Evolutionary conservation across 2,797 vertebrate species (phyloP).

Genomic region (Pempheris klunzingeri): DNA sequence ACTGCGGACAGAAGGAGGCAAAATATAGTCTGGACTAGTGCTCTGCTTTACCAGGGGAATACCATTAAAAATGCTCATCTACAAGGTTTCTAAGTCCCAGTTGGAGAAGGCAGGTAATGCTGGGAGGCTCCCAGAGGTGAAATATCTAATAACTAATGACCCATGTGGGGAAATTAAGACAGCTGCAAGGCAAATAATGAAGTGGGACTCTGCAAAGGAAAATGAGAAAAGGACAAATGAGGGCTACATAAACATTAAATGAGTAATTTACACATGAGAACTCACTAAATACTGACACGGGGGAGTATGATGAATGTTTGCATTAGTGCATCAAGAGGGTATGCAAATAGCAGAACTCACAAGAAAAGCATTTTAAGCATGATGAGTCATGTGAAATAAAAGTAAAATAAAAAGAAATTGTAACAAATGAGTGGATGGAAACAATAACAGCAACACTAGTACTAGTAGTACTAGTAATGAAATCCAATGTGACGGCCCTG

Average conservation of each 20-base stretch:
- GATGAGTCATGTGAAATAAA: no score
- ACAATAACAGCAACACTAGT: not conserved
- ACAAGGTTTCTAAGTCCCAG: constrained; percentile 4
- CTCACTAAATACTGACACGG: constrained; percentile 25
- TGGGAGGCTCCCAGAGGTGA: constrained; percentile 20
- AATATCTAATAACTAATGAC: constrained; percentile 27
- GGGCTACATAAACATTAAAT: constrained; percentile 19
- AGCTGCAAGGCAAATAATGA: constrained; percentile 18
- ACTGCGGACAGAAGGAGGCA: constrained; percentile 31
- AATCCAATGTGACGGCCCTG: not conserved
- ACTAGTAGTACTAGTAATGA: not conserved
- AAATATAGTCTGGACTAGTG: constrained; percentile 15
- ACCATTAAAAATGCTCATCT: not conserved
- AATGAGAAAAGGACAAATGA: constrained; percentile 53
- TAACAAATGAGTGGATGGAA: not conserved
- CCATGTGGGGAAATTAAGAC: constrained; percentile 35
- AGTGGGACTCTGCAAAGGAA: constrained; percentile 23
- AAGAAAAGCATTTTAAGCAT: not conserved
- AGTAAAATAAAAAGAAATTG: no score
- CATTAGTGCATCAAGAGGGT: not conserved
- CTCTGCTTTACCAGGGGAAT: constrained; percentile 15
- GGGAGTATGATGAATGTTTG: constrained; percentile 37
- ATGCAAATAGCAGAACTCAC: not conserved
- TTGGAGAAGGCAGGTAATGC: constrained; percentile 16
- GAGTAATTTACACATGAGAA: constrained; percentile 36